A percentile compares a stretch with the other conserved stretches of the same genome.
phyloP scores from a whole-genome alignment of 2,888 invertebrate species.

The Barypeithes pellucidus region DNA sequence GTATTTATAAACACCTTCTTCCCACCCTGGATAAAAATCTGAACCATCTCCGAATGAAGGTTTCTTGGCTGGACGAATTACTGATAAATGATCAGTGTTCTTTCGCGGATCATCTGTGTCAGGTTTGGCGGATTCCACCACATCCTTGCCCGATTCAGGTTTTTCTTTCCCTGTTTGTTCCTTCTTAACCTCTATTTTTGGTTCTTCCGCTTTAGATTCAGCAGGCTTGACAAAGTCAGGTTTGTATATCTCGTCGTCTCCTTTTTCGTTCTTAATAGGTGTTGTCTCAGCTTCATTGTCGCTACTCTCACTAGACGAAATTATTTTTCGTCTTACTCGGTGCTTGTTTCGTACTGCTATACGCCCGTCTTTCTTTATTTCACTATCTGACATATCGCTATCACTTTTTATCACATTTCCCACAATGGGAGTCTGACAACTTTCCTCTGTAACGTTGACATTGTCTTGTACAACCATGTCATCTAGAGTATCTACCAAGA shows the following conservation, averaged over 20 bases:
- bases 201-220: slow-evolving; percentile 9
- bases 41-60: slow-evolving; percentile 81
- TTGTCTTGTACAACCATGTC: slow-evolving; percentile 20
- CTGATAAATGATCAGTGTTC: slow-evolving; percentile 45
- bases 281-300: slow-evolving; percentile 65
- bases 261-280: slow-evolving; percentile 22
- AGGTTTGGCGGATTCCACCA: slow-evolving; percentile 6
- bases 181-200: slow-evolving; percentile 16
- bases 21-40: slow-evolving; percentile 86
- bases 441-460: slow-evolving; percentile 49
- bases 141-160: neutral
- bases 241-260: slow-evolving; percentile 35
- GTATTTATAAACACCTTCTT: slow-evolving; percentile 87
- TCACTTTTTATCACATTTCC: slow-evolving; percentile 50
- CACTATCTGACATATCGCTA: slow-evolving; percentile 50
- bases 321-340: slow-evolving; percentile 57
- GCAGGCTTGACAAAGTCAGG: slow-evolving; percentile 15
- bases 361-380: slow-evolving; percentile 53
- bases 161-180: slow-evolving; percentile 30
- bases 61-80: slow-evolving; percentile 71
- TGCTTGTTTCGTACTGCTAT: slow-evolving; percentile 54
- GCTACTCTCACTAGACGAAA: slow-evolving; percentile 62
- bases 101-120: slow-evolving; percentile 22
- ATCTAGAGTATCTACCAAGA: neutral
- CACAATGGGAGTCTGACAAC: slow-evolving; percentile 31